Evolutionary conservation across 2,888 invertebrate genomes (phyloP), one percentile per base, ranked within the genome.

Genomic region (Apamea crenata): DNA sequence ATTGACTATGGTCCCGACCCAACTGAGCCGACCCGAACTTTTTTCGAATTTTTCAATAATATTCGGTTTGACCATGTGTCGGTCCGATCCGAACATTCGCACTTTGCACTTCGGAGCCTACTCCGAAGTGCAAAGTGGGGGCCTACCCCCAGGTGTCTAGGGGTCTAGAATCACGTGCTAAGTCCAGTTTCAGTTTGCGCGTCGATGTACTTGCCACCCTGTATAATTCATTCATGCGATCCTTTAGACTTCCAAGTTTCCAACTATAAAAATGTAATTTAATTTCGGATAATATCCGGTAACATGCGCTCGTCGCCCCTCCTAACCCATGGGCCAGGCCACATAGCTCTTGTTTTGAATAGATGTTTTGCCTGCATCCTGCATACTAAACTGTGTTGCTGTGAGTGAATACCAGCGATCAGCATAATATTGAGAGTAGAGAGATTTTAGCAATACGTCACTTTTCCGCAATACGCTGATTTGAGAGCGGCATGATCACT

Each of bases 271-370:
- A 78, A 36, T 78, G 0, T 50, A 12, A 50, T 78, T n/a, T 61
- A 50, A 78, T 29, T 63, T 44, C 36, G 16, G 25, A 47, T n/a
- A 32, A 53, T 71, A 72, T 80, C 78, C 78, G 63, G 63, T n/a
- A 63, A 53, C 14, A 5, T 16, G 6, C 36, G 21, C n/a, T n/a
- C 16, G 80, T 44, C 12, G 14, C 53, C 50, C 61, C 70, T 79
- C 44, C 61, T 78, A 50, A 40, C 8, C 29, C 67, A 79, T 53
- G 61, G 16, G 16, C 10, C 25, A 32, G 63, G 12, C 5, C 21
- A 70, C 50, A 70, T 32, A 70, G 50, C 65, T 32, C 32, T 63
- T 65, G 21, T 65, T 65, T 32, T 65, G 14, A 50, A 50, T 50
- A 29, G 32, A 50, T 1, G 29, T 29, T 69, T 70, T 16, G 32